Conservation (phyloP, 2,797 vertebrate genomes). For the Sternarchorhynchus goeldii region DNA sequence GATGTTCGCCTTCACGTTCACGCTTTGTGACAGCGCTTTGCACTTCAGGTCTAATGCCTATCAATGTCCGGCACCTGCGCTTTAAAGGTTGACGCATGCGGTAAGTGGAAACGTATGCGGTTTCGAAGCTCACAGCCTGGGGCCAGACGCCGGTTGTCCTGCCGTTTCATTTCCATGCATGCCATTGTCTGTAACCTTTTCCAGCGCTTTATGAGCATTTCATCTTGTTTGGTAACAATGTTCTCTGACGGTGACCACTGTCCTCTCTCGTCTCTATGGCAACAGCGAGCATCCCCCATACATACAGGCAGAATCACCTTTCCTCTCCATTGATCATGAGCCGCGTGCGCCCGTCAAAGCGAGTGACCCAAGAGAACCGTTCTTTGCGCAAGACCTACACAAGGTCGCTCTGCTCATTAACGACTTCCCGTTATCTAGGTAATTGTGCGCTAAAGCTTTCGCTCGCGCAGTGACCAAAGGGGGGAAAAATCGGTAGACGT, state of each 20-base stretch:
- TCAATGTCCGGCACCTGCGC: not conserved
- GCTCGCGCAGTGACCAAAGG: conserved; percentile 24
- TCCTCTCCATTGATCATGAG: conserved; percentile 45
- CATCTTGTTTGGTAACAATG: conserved; percentile 74
- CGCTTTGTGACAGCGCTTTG: too few relatives aligned
- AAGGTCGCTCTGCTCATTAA: conserved; percentile 13
- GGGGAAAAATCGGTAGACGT: conserved; percentile 8
- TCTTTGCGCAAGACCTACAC: conserved; percentile 1
- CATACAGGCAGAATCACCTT: conserved; percentile 27
- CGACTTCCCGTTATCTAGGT: conserved; percentile 29
- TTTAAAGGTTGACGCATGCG: too few relatives aligned
- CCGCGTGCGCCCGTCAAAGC: conserved; percentile 30
- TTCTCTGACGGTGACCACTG: conserved; percentile 67
- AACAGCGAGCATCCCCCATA: conserved; percentile 67
- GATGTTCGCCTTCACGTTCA: not conserved
- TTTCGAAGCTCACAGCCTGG: not conserved
- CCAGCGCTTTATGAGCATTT: conserved; percentile 30
- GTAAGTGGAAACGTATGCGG: not conserved
- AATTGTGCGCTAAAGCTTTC: conserved; percentile 19
- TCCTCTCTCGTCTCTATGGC: conserved; percentile 77
- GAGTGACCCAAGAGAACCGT: conserved; percentile 39
- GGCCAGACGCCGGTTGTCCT: not conserved
- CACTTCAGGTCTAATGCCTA: too few relatives aligned
- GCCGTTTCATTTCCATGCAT: conserved; percentile 40
- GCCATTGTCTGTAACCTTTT: conserved; percentile 45